Percentiles rank a stretch among this genome's conserved stretches.
phyloP scores from a whole-genome alignment of 2,888 invertebrate species.

The Amiota communis region DNA sequence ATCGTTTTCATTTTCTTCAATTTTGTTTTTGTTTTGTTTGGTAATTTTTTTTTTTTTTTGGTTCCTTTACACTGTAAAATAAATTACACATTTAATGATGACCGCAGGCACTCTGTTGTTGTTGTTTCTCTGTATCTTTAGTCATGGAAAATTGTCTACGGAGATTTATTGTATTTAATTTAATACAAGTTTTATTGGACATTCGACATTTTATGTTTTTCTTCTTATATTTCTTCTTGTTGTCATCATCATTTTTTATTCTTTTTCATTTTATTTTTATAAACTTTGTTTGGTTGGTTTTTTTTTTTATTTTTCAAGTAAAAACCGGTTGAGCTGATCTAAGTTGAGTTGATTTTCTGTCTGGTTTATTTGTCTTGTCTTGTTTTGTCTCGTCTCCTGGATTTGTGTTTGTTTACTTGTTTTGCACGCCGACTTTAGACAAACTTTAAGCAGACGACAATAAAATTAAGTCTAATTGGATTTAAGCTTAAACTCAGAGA shows the following conservation, averaged over 20 bases:
- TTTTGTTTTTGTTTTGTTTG: conserved; percentile 42
- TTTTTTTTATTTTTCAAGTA: conserved; percentile 1
- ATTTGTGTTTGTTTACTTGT: not conserved
- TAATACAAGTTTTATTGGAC: conserved; percentile 56
- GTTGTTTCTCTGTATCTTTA: conserved; percentile 44
- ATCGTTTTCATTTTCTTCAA: not conserved
- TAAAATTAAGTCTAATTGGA: conserved; percentile 26
- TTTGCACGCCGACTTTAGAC: not conserved
- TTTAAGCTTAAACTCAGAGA: conserved; percentile 7
- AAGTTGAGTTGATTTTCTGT: conserved; percentile 6
- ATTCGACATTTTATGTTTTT: conserved; percentile 15
- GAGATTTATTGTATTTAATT: conserved; percentile 61
- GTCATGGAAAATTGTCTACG: conserved; percentile 35
- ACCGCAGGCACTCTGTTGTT: conserved; percentile 63
- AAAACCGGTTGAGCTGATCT: not conserved
- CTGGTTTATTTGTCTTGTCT: no score
- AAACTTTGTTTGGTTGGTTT: not conserved
- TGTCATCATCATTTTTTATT: not conserved
- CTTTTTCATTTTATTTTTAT: not conserved
- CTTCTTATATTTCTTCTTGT: not conserved
- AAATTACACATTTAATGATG: conserved; percentile 67
- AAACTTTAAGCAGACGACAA: conserved; percentile 12
- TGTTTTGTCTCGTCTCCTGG: no score
- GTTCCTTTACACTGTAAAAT: conserved; percentile 51
- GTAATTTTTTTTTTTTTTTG: conserved; percentile 30